Conservation (phyloP, 1,140 invertebrate genomes). For the Formica selysi region DNA sequence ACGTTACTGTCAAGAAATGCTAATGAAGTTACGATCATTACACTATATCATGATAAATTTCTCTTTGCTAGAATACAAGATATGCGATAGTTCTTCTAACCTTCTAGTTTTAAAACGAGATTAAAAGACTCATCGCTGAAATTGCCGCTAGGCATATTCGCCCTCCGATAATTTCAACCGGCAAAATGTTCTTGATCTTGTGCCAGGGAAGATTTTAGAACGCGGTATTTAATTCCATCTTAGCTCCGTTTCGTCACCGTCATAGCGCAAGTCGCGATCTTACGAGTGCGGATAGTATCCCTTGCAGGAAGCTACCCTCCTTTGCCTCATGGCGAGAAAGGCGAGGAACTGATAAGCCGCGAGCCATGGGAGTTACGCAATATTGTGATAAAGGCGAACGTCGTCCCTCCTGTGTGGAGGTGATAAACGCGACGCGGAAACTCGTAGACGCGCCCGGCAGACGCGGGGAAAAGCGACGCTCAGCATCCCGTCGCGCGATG, state of each 20-base stretch:
- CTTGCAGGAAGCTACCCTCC: slow-evolving; percentile 29
- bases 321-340: slow-evolving; percentile 18
- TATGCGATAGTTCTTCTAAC: background rate
- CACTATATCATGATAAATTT: background rate
- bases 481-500: slow-evolving; percentile 51
- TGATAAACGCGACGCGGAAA: slow-evolving; percentile 76
- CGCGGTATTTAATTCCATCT: slow-evolving; percentile 1
- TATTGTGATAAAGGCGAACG: slow-evolving; percentile 80
- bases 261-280: slow-evolving; percentile 30
- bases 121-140: slow-evolving; percentile 15
- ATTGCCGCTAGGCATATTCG: slow-evolving; percentile 2
- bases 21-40: background rate
- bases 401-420: slow-evolving; percentile 55
- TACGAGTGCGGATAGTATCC: slow-evolving; percentile 26
- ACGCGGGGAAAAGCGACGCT: slow-evolving; percentile 15
- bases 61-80: background rate
- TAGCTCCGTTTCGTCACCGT: slow-evolving; percentile 1
- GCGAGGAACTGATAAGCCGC: slow-evolving; percentile 75
- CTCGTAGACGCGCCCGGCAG: slow-evolving; percentile 15
- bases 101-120: background rate
- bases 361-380: slow-evolving; percentile 71
- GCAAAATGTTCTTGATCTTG: background rate
- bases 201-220: background rate
- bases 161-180: slow-evolving; percentile 6
- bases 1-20: background rate